Evolutionary conservation across 2,888 invertebrate genomes (phyloP).

Genomic region (Acanthoscelides obtectus): DNA sequence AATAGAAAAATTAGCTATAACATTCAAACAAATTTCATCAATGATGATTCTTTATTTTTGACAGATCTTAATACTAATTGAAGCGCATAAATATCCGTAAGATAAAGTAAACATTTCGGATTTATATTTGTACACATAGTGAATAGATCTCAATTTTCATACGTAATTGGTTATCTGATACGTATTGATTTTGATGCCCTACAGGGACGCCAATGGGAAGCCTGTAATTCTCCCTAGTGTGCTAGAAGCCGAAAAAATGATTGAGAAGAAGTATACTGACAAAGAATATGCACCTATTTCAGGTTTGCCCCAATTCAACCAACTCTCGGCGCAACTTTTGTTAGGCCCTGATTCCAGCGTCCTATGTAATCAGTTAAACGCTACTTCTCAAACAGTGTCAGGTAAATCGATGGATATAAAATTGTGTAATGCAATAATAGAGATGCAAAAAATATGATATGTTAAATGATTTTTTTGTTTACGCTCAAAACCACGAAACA

Average conservation of each 20-base stretch:
- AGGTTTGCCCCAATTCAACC: slow-evolving; percentile 48
- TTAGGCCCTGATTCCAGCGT: slow-evolving; percentile 44
- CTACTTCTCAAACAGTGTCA: slow-evolving; percentile 60
- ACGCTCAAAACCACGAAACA: too few species aligned
- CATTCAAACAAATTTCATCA: too few species aligned
- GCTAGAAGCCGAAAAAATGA: slow-evolving; percentile 54
- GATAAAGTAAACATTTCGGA: too few species aligned
- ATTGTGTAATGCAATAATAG: too few species aligned
- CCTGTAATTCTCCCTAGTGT: slow-evolving; percentile 57
- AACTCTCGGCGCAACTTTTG: slow-evolving; percentile 52
- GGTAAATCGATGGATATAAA: slow-evolving; percentile 40
- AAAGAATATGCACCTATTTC: slow-evolving; percentile 61
- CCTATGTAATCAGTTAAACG: slow-evolving; percentile 53
- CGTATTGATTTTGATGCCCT: slow-evolving; percentile 32
- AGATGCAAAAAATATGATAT: too few species aligned
- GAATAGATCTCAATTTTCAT: background rate
- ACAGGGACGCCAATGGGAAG: slow-evolving; percentile 63
- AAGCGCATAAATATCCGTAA: too few species aligned
- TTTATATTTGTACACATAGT: too few species aligned
- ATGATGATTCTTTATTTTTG: too few species aligned
- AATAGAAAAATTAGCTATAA: too few species aligned
- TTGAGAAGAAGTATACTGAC: slow-evolving; percentile 48
- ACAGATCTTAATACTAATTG: too few species aligned
- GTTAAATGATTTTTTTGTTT: too few species aligned
- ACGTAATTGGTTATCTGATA: background rate